A percentile compares a stretch with the other conserved stretches of the same genome.
phyloP scores from a whole-genome alignment of 2,797 vertebrate species.

The Falco rusticolus region DNA sequence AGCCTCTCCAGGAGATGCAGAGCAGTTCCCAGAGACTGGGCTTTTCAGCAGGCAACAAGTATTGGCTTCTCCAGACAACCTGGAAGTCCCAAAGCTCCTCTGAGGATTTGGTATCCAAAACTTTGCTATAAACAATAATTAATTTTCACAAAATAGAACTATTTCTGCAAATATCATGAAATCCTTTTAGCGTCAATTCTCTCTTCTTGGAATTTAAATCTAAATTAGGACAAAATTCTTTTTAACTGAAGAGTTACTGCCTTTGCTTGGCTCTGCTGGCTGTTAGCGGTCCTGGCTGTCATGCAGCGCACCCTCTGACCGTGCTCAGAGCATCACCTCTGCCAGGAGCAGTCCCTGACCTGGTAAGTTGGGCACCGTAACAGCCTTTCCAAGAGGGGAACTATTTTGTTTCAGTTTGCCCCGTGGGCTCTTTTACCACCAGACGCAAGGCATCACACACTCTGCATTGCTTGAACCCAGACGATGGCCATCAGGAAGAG shows the following conservation, averaged over 20 bases:
- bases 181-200: not conserved
- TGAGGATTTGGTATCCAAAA: slow-evolving; percentile 40
- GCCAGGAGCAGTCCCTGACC: not conserved
- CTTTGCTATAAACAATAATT: slow-evolving; percentile 34
- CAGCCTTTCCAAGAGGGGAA: not conserved
- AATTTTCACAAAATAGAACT: slow-evolving; percentile 30
- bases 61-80: not conserved
- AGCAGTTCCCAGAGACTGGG: not conserved
- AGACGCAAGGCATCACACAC: not conserved
- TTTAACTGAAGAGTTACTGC: not conserved
- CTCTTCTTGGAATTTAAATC: slow-evolving; percentile 40
- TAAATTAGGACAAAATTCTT: slow-evolving; percentile 52
- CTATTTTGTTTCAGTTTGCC: not conserved
- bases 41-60: not conserved
- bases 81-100: slow-evolving; percentile 32
- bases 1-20: slow-evolving; percentile 17
- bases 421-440: not conserved
- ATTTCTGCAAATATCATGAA: slow-evolving; percentile 22
- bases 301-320: not conserved
- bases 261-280: not conserved
- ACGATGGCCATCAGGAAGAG: not conserved
- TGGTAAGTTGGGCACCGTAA: not conserved
- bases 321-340: not conserved
- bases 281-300: not conserved
- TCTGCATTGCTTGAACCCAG: not conserved